phyloP scores from a whole-genome alignment of 2,888 invertebrate species.

The Nephrotoma guestfalica region DNA sequence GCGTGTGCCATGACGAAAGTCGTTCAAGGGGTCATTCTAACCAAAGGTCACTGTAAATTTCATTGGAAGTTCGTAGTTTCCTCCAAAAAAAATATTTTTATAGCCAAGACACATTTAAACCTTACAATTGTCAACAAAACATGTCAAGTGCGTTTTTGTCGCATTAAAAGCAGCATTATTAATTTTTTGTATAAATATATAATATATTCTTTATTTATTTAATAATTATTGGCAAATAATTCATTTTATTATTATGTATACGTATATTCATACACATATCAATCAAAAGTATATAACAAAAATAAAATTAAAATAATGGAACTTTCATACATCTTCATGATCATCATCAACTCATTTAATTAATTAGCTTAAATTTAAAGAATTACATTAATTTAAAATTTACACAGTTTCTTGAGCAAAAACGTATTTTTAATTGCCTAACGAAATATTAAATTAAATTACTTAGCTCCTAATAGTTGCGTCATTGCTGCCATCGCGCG shows the following conservation, averaged over 20 bases:
- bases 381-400: neutral
- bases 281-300: neutral
- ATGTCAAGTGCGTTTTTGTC: neutral
- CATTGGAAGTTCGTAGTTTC: too few species aligned
- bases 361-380: neutral
- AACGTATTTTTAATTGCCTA: neutral
- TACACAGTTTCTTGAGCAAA: neutral
- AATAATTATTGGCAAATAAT: neutral
- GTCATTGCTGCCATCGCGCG: neutral
- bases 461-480: neutral
- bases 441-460: neutral
- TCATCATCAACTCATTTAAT: neutral
- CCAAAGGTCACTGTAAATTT: too few species aligned
- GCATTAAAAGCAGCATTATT: neutral
- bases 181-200: neutral
- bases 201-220: neutral
- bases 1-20: too few species aligned
- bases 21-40: too few species aligned
- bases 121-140: neutral
- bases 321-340: neutral
- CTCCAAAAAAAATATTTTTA: neutral
- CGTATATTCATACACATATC: neutral
- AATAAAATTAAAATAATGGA: neutral
- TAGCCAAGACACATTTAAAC: neutral
- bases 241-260: neutral